Evolutionary conservation across 1,140 invertebrate genomes (phyloP).

Genomic region (Heliconius eleuchia): DNA sequence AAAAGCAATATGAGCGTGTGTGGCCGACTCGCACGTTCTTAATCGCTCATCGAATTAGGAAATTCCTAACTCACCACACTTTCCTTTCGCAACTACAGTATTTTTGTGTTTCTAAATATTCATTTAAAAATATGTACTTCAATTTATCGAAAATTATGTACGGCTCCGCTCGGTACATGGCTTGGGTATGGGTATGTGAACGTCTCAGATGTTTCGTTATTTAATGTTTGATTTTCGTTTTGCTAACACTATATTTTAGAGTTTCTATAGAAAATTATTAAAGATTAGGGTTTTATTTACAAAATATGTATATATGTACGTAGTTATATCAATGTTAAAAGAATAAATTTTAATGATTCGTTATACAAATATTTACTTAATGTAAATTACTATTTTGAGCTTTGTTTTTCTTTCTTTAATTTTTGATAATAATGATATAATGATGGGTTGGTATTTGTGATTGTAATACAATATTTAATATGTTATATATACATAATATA

Average conservation of each 20-base stretch:
- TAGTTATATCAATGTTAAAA: no score
- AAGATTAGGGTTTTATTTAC: neutral
- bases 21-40: constrained; percentile 70
- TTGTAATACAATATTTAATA: neutral
- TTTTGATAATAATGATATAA: neutral
- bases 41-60: constrained; percentile 71
- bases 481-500: neutral
- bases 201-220: neutral
- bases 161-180: neutral
- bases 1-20: constrained; percentile 52
- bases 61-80: constrained; percentile 49
- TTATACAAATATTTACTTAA: neutral
- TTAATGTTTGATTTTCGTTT: neutral
- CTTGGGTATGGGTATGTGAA: neutral
- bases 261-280: neutral
- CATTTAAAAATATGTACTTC: neutral
- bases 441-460: neutral
- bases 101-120: constrained; percentile 29
- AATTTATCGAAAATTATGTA: constrained; percentile 1
- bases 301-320: no score
- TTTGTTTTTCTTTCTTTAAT: neutral
- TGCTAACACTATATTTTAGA: neutral
- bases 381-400: no score
- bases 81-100: constrained; percentile 55
- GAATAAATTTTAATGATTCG: no score